Evolutionary conservation across 2,113 vertebrate genomes (phyloP), one percentile per base, ranked within the genome.

Genomic region (Procapra przewalskii): DNA sequence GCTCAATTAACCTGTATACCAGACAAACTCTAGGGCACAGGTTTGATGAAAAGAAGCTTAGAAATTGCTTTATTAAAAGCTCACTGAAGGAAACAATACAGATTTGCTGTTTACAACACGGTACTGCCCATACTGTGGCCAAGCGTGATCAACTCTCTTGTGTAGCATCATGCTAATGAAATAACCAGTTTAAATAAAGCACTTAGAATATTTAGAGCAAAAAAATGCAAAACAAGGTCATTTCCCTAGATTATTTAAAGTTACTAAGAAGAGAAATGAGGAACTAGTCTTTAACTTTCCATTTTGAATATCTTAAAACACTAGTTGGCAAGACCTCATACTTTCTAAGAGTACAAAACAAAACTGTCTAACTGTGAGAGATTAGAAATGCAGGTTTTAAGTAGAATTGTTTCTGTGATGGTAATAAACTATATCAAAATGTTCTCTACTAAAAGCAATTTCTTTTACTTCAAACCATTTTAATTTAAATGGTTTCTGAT

Each of bases 321-420:
- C 90, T 90, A 88, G 71, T 96, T 98, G 94, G 96, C 93, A 98
- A 96, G 97, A 67, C 64, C 7, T 88, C 57, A 59, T 80, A 59
- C 95, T 98, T 98, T 98, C 97, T 95, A 98, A 98, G 96, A 97
- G 95, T 93, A 75, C 80, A 91, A 94, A 98, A 97, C 52, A 94
- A 97, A 87, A 93, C 95, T 96, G 96, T 88, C 94, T 96, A 97
- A 89, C 12, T 95, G 77, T 82, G 67, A 96, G 67, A 96, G 93
- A 89, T 92, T 88, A 60, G 62, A 95, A 97, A 96, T 75, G 36
- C 60, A 96, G 81, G 55, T 88, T 94, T 97, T 88, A 91, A 95
- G 55, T 94, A 71, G 85, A 92, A 90, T 85, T 96, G 82, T 96
- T 96, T 98, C 96, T 60, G 50, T 10, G 33, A 95, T 97, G 83